Percentiles rank a stretch among this genome's conserved stretches.
These are phyloP conservation scores for Orussus abietinus DNA, from an alignment of 1,140 invertebrate species.

Conservation along the genomic window DNA sequence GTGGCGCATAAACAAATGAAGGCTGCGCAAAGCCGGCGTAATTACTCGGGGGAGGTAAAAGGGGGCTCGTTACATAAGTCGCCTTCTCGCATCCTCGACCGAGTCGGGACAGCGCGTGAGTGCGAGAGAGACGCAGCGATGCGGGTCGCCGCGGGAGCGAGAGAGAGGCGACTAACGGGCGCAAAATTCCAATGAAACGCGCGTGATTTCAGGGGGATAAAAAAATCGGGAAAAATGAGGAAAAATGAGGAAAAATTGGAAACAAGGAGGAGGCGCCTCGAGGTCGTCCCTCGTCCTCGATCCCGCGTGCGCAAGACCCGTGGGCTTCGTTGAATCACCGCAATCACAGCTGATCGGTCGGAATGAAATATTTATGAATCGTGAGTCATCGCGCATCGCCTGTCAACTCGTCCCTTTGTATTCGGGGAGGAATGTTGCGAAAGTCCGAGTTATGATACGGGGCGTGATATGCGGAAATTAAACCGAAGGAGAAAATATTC, in stretches of 20 bases:
- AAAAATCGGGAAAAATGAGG: background rate
- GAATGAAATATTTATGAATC: background rate
- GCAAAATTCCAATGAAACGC: background rate
- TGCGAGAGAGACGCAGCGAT: background rate
- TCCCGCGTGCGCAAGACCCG: background rate
- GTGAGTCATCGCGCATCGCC: background rate
- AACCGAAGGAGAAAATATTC: background rate
- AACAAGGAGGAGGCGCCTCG: too few relatives aligned
- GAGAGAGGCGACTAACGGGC: too few relatives aligned
- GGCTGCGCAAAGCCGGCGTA: constrained; percentile 3
- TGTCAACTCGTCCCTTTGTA: background rate
- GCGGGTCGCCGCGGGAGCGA: too few relatives aligned
- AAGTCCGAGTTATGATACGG: background rate
- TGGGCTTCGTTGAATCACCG: constrained; percentile 1
- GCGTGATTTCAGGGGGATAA: background rate
- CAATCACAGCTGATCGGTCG: background rate
- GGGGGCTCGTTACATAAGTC: constrained; percentile 12
- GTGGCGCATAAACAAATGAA: constrained; percentile 11
- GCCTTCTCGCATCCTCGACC: constrained; percentile 4
- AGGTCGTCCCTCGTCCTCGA: too few relatives aligned
- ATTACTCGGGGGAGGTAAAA: too few relatives aligned
- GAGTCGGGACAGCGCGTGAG: background rate
- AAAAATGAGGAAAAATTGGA: background rate
- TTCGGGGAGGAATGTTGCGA: background rate
- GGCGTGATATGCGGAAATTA: background rate